Base-by-base conservation (phyloP, 1,140 invertebrate genomes). In the Belonocnema kinseyi region DNA sequence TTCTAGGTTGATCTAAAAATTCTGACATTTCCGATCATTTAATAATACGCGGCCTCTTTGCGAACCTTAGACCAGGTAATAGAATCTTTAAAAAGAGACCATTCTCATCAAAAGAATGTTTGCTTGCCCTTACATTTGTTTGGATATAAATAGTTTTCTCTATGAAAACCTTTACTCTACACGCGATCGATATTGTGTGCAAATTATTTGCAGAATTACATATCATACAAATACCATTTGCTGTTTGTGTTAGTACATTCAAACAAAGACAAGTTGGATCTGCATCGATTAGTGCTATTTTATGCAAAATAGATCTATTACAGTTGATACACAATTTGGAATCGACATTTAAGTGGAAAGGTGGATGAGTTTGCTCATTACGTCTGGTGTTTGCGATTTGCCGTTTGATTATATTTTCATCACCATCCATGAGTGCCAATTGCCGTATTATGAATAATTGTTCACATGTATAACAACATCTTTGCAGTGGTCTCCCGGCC, bases 101-200 rank as follows among this genome's bases (percentile, higher is more conserved):
- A n/a, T n/a, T n/a, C n/a, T n/a, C n/a, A n/a, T n/a, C n/a, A n/a
- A 80, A 76, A 71, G 77, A 76, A 61, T 74, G 52, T 19, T 10
- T 26, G 54, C 79, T 77, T 21, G 50, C 72, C 26, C 76, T 75
- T 2, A 74, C 75, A 40, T 76, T 53, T 16, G 75, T 53, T 1
- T 52, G 61, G 4, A 80, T 14, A 26, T 72, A 77, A 14, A 80
- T 76, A 19, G 77, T 75, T 50, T 26, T 21, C 5, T 66, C 1
- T 7, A 76, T 33, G 72, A 80, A 77, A 73, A 75, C 33, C 53
- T 77, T 21, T 3, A 73, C 73, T 74, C 54, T 77, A 40, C 75
- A 77, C 0, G 75, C 46, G 2, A 61, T 12, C 13, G 76, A 80
- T 5, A 80, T 10, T 66, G 73, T 33, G 14, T 40, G 19, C 0